Evolutionary conservation across 2,113 vertebrate species (phyloP), one percentile per base, ranked within the genome.

Genomic region (Pyrgilauda ruficollis): DNA sequence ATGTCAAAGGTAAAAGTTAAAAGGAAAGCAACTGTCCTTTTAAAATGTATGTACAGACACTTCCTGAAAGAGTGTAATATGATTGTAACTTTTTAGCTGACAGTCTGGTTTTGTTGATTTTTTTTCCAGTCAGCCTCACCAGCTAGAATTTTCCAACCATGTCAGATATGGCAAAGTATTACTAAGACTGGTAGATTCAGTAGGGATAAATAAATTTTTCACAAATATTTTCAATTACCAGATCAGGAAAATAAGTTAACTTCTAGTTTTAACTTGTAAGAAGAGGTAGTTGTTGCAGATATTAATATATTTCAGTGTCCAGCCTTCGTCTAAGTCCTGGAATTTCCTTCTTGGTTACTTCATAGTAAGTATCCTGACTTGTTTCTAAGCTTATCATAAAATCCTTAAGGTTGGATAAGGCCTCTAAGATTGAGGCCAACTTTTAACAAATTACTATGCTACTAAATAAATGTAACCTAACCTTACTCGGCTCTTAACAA

Each of bases 1-100:
- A 99, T 99, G 99, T 98, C 99, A 37, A 99, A 99, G 98, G 98
- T 99, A 98, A 98, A 93, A 35, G 31, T 86, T 52, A 56, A 35
- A 70, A 69, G 18, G 16, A 49, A 90, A 86, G 41, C 69, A 79
- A 5, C 43, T 22, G 7, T 30, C 31, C 64, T 91, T 81, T 81
- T 33, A 7, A 78, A 90, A 68, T 17, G 3, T 16, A 10, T 43
- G 28, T 37, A 30, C 19, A 47, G 66, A 15, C 39, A 6, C 26
- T 46, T 78, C 14, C 55, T 72, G 37, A 18, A 66, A 81, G 39
- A 41, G 1, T 50, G 58, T 78, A 59, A 35, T 30, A 14, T 9
- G 23, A 50, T 47, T 62, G 43, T 24, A 27, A 13, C 35, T 55
- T 72, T 55, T 41, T 52, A 81, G 41, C 30, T 55, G 61, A 35